phyloP scores from a whole-genome alignment of 2,113 vertebrate genomes.

The Bettongia penicillata region DNA sequence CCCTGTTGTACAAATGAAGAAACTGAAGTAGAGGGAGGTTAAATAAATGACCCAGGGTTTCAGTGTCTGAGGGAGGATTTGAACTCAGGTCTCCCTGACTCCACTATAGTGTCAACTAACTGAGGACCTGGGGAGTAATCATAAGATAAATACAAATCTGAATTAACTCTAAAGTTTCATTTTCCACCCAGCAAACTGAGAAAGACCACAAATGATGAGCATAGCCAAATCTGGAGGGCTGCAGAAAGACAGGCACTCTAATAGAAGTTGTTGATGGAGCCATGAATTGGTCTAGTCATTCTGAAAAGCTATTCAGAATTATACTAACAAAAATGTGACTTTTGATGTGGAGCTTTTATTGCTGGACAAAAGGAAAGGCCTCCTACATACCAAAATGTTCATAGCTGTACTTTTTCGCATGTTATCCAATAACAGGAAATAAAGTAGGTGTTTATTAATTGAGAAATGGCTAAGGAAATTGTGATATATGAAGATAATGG shows the following conservation, averaged over 20 bases:
- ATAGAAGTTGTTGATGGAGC: background rate
- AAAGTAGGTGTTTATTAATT: background rate
- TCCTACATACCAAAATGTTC: background rate
- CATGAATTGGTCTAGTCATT: background rate
- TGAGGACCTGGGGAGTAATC: background rate
- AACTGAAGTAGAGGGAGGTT: conserved; percentile 23
- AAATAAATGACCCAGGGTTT: background rate
- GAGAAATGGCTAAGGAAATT: background rate
- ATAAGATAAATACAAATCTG: background rate
- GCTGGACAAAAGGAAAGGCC: background rate
- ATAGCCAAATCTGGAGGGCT: background rate
- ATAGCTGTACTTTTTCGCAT: background rate
- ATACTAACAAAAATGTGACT: background rate
- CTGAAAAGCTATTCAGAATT: background rate
- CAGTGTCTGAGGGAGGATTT: background rate
- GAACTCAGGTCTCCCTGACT: background rate
- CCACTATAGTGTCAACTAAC: background rate
- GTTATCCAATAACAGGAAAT: background rate
- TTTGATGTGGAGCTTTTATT: background rate
- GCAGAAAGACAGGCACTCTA: background rate
- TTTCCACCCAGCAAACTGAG: background rate
- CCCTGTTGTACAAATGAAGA: background rate
- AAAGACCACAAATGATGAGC: background rate
- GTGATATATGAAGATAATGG: background rate
- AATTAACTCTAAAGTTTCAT: background rate